Evolutionary conservation across 2,113 vertebrate genomes (phyloP).

Genomic region (Cercocebus atys): DNA sequence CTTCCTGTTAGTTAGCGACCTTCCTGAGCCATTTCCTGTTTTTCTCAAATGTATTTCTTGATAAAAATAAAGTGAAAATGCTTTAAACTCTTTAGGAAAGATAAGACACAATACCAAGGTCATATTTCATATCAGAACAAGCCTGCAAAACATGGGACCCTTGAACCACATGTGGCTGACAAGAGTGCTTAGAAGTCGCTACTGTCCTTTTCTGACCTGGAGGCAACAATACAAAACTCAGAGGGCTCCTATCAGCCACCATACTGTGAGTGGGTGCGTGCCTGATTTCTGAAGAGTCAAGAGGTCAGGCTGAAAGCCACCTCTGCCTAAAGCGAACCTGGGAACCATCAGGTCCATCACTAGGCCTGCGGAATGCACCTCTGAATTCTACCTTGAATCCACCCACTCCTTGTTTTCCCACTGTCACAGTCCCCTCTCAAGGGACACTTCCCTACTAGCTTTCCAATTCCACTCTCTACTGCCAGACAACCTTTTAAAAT

Average conservation of each 20-base stretch:
- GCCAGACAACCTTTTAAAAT: neutral
- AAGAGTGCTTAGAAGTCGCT: neutral
- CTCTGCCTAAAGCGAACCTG: neutral
- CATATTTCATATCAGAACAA: neutral
- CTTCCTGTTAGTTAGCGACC: neutral
- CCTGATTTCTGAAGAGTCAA: neutral
- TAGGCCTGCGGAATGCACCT: too few species aligned
- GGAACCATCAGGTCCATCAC: neutral
- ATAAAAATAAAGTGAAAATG: slow-evolving; percentile 32
- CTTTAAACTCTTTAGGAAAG: neutral
- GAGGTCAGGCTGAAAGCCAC: neutral
- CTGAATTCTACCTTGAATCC: too few species aligned
- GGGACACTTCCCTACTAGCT: neutral
- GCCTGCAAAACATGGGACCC: neutral
- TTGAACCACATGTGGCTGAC: neutral
- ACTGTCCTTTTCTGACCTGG: neutral
- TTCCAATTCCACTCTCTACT: neutral
- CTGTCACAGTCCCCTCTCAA: neutral
- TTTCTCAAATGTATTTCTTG: neutral
- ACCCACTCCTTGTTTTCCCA: neutral
- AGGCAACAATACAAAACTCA: neutral
- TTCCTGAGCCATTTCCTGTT: neutral
- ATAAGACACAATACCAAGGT: neutral
- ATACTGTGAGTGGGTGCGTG: neutral
- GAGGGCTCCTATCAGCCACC: neutral